These are phyloP conservation scores for Cynodonichthys magdalenae DNA, from an alignment of 2,797 vertebrate species.

Conservation along the genomic window DNA sequence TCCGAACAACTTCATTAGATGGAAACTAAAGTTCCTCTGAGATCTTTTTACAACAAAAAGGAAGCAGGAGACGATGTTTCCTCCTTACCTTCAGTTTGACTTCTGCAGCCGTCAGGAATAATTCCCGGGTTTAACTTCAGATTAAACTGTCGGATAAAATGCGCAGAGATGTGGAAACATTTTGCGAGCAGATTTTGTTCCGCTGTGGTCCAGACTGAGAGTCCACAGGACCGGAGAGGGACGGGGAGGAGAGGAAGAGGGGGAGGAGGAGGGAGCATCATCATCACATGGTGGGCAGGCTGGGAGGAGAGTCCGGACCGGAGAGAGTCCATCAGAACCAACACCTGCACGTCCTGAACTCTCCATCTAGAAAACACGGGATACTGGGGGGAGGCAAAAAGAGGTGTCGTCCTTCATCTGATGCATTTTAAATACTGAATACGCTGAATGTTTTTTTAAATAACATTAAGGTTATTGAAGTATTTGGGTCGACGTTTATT, in stretches of 20 bases:
- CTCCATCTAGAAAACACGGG: too few relatives aligned
- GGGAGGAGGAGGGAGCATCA: slow-evolving; percentile 49
- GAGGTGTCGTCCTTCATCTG: too few relatives aligned
- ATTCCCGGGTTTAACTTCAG: slow-evolving; percentile 18
- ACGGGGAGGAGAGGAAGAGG: slow-evolving; percentile 55
- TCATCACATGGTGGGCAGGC: slow-evolving; percentile 71
- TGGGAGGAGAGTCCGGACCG: slow-evolving; percentile 55
- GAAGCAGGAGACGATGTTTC: not conserved
- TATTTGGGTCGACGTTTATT: too few relatives aligned
- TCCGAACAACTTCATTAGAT: not conserved
- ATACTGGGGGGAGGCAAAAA: too few relatives aligned
- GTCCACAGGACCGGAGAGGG: slow-evolving; percentile 56
- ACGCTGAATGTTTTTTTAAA: too few relatives aligned
- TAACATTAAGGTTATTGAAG: too few relatives aligned
- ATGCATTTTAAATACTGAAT: too few relatives aligned
- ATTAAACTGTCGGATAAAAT: slow-evolving; percentile 5
- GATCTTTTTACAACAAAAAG: too few relatives aligned
- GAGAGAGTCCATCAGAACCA: too few relatives aligned
- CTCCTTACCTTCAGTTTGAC: too few relatives aligned
- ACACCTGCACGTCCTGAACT: too few relatives aligned
- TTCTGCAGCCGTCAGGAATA: not conserved
- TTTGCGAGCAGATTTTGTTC: slow-evolving; percentile 28
- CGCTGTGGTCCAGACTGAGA: slow-evolving; percentile 43
- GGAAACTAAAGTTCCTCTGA: not conserved
- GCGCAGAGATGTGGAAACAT: slow-evolving; percentile 23